Conservation (phyloP, 2,888 invertebrate species). For the Lycia hirtaria region DNA sequence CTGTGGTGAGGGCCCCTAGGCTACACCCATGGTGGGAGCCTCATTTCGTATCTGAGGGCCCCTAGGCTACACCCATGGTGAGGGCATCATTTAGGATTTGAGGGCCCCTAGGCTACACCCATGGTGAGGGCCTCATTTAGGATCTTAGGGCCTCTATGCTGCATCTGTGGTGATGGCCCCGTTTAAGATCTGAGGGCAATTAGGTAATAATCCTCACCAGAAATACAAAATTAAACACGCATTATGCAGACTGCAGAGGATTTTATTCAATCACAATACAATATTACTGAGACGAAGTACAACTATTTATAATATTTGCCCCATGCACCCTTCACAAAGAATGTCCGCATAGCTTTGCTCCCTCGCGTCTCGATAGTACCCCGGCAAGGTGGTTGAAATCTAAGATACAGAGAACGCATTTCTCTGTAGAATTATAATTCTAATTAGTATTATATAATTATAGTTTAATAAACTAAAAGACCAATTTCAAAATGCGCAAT, state of each 20-base stretch:
- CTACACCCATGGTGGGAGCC: neutral
- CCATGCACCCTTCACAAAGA: slow-evolving; percentile 45
- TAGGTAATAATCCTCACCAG: neutral
- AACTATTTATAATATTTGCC: slow-evolving; percentile 42
- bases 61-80: neutral
- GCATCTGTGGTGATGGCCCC: neutral
- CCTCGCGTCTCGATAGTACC: slow-evolving; percentile 37
- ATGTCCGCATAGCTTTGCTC: slow-evolving; percentile 50
- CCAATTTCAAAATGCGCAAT: too few species aligned
- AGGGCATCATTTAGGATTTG: neutral
- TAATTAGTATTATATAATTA: too few species aligned
- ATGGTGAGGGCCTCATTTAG: neutral
- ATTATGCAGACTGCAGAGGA: neutral
- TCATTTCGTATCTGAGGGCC: neutral
- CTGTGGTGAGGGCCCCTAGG: neutral
- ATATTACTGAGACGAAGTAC: slow-evolving; percentile 23
- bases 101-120: neutral
- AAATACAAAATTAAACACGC: neutral
- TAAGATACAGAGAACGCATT: neutral
- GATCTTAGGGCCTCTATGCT: too few species aligned
- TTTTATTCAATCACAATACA: neutral
- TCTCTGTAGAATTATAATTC: neutral
- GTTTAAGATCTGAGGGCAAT: neutral
- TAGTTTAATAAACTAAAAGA: too few species aligned
- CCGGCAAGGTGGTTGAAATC: slow-evolving; percentile 15